Evolutionary conservation across 2,888 invertebrate species (phyloP).

Genomic region (Pegoplata infirma): DNA sequence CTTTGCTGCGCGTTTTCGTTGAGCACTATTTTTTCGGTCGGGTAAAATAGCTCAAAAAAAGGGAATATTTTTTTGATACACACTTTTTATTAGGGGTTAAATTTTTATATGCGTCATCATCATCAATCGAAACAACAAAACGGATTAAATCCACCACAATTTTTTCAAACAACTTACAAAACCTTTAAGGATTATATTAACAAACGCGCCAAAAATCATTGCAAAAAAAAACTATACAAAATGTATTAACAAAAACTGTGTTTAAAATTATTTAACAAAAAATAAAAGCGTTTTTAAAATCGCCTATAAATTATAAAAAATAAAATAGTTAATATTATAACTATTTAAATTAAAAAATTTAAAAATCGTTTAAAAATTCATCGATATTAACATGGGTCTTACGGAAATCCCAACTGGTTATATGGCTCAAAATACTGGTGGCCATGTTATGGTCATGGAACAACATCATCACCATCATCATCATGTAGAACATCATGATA

Average conservation of each 20-base stretch:
- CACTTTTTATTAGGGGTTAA: conserved; percentile 63
- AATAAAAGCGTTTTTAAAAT: conserved; percentile 16
- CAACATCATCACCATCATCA: conserved; percentile 65
- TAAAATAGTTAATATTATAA: conserved; percentile 4
- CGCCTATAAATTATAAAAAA: conserved; percentile 6
- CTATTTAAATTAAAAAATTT: conserved; percentile 13
- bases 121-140: too few species aligned
- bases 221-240: conserved; percentile 12
- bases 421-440: conserved; percentile 68
- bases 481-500: conserved; percentile 62
- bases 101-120: conserved; percentile 9
- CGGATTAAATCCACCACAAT: conserved; percentile 33
- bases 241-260: conserved; percentile 33
- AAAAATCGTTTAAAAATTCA: conserved; percentile 26
- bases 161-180: conserved; percentile 14
- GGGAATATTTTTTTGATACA: conserved; percentile 58
- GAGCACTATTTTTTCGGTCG: conserved; percentile 60
- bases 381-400: conserved; percentile 70
- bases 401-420: conserved; percentile 73
- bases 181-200: conserved; percentile 45
- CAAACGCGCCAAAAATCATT: conserved; percentile 22
- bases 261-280: not conserved
- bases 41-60: conserved; percentile 44
- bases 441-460: conserved; percentile 72
- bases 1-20: conserved; percentile 66